Conservation (phyloP, 2,113 vertebrate genomes). For the Struthidea cinerea region DNA sequence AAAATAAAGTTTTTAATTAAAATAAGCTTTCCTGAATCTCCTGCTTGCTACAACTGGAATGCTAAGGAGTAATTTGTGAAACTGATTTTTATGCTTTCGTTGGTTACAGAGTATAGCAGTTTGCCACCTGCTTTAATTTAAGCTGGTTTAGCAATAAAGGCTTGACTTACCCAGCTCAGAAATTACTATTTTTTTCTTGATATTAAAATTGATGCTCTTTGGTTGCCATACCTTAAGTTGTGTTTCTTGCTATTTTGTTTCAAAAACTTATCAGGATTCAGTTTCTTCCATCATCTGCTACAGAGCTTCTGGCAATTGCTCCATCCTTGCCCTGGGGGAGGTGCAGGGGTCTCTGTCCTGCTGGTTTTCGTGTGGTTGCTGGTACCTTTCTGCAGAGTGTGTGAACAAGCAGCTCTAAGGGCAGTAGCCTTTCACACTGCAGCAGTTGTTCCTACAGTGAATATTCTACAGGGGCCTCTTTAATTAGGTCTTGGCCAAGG, state of each 20-base stretch:
- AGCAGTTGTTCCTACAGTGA: not conserved
- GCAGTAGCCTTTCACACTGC: not conserved
- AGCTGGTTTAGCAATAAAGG: slow-evolving; percentile 45
- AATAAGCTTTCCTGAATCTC: slow-evolving; percentile 63
- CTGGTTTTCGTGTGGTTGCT: not conserved
- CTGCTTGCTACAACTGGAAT: slow-evolving; percentile 64
- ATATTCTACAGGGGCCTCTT: not conserved
- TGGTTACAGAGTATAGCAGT: not conserved
- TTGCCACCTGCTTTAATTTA: slow-evolving; percentile 23
- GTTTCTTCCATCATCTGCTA: fast-evolving
- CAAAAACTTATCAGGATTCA: not conserved
- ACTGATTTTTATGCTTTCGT: not conserved
- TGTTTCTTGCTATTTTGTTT: not conserved
- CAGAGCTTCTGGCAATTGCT: not conserved
- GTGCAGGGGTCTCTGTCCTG: not conserved
- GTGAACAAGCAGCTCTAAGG: not conserved
- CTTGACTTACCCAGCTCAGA: not conserved
- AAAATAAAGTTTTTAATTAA: slow-evolving; percentile 82
- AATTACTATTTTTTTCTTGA: not conserved
- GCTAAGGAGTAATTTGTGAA: slow-evolving; percentile 24
- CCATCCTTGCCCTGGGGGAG: not conserved
- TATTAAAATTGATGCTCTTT: not conserved
- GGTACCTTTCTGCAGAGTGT: not conserved
- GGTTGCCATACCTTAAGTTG: not conserved
- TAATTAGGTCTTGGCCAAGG: not conserved